Evolutionary conservation across 2,888 invertebrate genomes (phyloP).

Genomic region (Ischnura elegans): DNA sequence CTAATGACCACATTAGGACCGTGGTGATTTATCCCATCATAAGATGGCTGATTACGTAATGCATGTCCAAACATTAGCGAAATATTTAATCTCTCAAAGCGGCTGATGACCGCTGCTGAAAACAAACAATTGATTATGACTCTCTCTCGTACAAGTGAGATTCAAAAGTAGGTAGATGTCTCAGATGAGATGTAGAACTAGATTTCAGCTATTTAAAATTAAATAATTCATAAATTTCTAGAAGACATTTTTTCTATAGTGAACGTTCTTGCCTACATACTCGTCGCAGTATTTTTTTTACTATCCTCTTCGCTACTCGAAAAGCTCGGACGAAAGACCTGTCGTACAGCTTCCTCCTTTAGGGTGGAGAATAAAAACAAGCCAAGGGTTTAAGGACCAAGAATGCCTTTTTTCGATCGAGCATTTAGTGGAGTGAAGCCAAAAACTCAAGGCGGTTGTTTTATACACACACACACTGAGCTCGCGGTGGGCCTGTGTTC

Average conservation of each 20-base stretch:
- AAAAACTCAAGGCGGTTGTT: constrained; percentile 9
- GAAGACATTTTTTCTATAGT: no score
- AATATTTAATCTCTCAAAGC: neutral
- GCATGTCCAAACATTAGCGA: neutral
- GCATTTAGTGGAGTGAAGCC: constrained; percentile 51
- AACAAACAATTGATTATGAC: no score
- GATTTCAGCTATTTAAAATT: no score
- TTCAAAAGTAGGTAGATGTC: no score
- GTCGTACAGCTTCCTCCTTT: neutral
- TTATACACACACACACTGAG: constrained; percentile 2
- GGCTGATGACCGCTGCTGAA: neutral
- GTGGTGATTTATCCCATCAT: neutral
- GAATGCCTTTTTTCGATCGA: constrained; percentile 6
- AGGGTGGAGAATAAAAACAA: neutral
- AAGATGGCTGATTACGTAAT: neutral
- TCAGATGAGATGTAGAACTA: no score
- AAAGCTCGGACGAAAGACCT: neutral
- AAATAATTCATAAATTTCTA: no score
- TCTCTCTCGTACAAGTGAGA: no score
- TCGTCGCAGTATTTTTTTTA: no score
- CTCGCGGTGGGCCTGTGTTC: neutral
- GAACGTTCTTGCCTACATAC: no score
- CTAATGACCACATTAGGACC: neutral
- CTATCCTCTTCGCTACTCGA: neutral
- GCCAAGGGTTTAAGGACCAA: neutral